A percentile compares a stretch with the other conserved stretches of the same genome.
phyloP scores from a whole-genome alignment of 2,888 invertebrate species.

The Drosophila picticornis region DNA sequence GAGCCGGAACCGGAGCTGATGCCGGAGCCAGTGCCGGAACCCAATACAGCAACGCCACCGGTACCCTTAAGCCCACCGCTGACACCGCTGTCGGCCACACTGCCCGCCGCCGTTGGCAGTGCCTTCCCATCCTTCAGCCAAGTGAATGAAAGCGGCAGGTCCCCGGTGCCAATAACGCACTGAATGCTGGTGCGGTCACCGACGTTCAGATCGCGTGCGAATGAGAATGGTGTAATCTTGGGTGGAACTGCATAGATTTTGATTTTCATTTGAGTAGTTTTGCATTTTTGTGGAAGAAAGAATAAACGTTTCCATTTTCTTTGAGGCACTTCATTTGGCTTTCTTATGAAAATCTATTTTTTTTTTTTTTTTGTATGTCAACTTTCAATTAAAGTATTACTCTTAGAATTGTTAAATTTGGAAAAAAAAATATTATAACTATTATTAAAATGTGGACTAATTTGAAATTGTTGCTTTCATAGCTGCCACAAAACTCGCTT shows the following conservation, averaged over 20 bases:
- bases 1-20: constrained; percentile 40
- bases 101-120: constrained; percentile 81
- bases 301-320: neutral
- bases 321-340: constrained; percentile 1
- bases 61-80: constrained; percentile 80
- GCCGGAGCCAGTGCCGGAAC: constrained; percentile 46
- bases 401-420: neutral
- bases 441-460: neutral
- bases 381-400: neutral
- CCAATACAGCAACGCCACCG: constrained; percentile 78
- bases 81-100: constrained; percentile 61
- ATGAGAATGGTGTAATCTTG: constrained; percentile 89
- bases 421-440: neutral
- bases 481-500: neutral
- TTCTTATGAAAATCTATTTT: neutral
- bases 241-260: constrained; percentile 86
- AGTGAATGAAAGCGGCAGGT: constrained; percentile 88
- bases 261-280: constrained; percentile 3
- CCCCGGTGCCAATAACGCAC: constrained; percentile 88
- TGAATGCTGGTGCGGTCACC: constrained; percentile 88
- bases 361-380: neutral
- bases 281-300: constrained; percentile 20
- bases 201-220: constrained; percentile 88
- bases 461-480: neutral
- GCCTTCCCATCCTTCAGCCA: constrained; percentile 88